Evolutionary conservation across 2,888 invertebrate genomes (phyloP).

Genomic region (Limenitis arthemis): DNA sequence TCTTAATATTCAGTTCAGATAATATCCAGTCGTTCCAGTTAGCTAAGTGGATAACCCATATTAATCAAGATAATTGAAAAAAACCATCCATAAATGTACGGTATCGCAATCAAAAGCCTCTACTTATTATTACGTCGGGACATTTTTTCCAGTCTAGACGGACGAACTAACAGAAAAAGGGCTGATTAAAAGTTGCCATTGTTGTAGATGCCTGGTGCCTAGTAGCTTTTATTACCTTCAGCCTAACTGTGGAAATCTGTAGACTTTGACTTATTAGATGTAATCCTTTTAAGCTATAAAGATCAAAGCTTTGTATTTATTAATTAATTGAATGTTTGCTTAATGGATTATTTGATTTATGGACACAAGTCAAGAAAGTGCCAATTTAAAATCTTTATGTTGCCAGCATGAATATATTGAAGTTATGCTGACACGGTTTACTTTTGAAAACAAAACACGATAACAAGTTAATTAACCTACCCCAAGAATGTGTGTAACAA

Average conservation of each 20-base stretch:
- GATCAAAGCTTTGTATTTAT: too few species aligned
- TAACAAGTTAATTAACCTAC: constrained; percentile 23
- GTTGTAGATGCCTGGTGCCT: constrained; percentile 36
- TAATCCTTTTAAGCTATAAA: not conserved
- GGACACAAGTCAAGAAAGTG: too few species aligned
- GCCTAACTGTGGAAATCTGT: constrained; percentile 24
- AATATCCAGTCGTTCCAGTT: not conserved
- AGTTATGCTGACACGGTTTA: constrained; percentile 18
- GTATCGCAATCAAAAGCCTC: constrained; percentile 35
- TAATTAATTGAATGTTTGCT: too few species aligned
- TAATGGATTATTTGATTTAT: too few species aligned
- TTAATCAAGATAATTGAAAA: constrained; percentile 19
- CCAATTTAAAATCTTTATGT: not conserved
- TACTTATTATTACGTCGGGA: constrained; percentile 44
- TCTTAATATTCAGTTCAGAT: not conserved
- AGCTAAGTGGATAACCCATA: constrained; percentile 6
- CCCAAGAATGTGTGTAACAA: constrained; percentile 20
- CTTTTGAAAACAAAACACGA: constrained; percentile 13
- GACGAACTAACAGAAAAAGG: constrained; percentile 55
- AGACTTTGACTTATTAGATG: not conserved
- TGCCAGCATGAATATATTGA: constrained; percentile 1
- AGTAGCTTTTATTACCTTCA: constrained; percentile 28
- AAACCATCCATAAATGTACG: constrained; percentile 24
- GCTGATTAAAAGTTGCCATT: constrained; percentile 65
- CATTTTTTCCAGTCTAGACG: constrained; percentile 58